These are phyloP conservation scores for Saxicola maurus DNA, from an alignment of 2,797 vertebrate species.

Conservation along the genomic window DNA sequence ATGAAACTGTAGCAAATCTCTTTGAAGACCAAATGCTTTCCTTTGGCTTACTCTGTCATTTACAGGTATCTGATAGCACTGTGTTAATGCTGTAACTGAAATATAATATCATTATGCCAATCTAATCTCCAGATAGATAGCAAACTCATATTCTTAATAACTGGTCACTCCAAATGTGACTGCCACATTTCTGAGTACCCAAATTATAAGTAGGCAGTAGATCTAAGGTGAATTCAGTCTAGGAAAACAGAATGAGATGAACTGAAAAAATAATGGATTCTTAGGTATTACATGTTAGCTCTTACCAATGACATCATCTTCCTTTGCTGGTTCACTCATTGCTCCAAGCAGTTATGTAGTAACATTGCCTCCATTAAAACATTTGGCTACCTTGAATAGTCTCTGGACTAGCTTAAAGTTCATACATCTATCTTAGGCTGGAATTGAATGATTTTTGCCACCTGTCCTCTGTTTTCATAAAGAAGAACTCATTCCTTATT, in stretches of 20 bases:
- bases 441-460: background rate
- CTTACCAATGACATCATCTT: background rate
- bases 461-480: background rate
- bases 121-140: background rate
- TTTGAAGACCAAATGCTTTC: background rate
- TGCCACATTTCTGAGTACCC: background rate
- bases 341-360: background rate
- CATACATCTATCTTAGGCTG: background rate
- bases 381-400: accelerated
- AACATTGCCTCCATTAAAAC: background rate
- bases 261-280: background rate
- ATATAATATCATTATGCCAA: background rate
- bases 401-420: background rate
- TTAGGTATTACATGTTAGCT: background rate
- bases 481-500: background rate
- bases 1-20: background rate
- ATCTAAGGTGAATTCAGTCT: background rate
- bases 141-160: background rate
- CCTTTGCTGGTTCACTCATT: background rate
- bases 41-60: background rate
- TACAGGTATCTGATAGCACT: background rate
- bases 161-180: background rate
- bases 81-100: background rate
- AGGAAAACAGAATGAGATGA: background rate
- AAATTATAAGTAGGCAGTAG: background rate